A percentile compares a stretch with the other conserved stretches of the same genome.
Evolutionary conservation across 1,140 invertebrate genomes (phyloP).

Genomic region (Apocrypta bakeri): DNA sequence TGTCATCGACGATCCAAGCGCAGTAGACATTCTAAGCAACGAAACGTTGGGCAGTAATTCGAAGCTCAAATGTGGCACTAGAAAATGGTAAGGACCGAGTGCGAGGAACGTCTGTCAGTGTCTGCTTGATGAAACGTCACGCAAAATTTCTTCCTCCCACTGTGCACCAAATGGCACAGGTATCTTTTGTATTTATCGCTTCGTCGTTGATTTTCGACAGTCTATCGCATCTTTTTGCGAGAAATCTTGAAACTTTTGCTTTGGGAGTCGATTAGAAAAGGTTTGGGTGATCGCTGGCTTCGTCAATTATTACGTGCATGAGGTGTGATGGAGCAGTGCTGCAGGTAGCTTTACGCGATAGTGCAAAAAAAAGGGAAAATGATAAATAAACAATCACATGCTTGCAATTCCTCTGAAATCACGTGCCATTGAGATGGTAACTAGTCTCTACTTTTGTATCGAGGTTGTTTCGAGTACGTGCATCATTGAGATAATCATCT

Average conservation of each 20-base stretch:
- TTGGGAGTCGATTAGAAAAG: neutral
- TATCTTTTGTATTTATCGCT: constrained; percentile 9
- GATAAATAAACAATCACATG: neutral
- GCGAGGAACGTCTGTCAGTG: neutral
- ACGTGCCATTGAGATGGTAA: neutral
- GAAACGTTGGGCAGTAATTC: neutral
- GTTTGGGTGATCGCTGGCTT: neutral
- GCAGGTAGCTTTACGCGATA: neutral
- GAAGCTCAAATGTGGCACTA: constrained; percentile 26
- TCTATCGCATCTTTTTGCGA: neutral
- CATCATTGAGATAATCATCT: constrained; percentile 21
- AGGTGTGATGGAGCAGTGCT: neutral
- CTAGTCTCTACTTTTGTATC: neutral
- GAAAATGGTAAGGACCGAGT: constrained; percentile 38
- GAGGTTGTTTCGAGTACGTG: neutral
- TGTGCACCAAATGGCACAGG: constrained; percentile 30
- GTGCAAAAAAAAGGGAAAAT: neutral
- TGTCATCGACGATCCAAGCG: neutral
- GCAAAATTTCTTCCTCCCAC: constrained; percentile 8
- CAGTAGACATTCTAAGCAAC: neutral
- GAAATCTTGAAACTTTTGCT: neutral
- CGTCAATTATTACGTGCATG: neutral
- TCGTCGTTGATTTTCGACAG: neutral
- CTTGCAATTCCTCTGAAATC: neutral
- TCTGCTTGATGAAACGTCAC: constrained; percentile 38